These are phyloP conservation scores for Melanotaenia pygmaea DNA, from an alignment of 2,797 vertebrate species.

Conservation along the genomic window DNA sequence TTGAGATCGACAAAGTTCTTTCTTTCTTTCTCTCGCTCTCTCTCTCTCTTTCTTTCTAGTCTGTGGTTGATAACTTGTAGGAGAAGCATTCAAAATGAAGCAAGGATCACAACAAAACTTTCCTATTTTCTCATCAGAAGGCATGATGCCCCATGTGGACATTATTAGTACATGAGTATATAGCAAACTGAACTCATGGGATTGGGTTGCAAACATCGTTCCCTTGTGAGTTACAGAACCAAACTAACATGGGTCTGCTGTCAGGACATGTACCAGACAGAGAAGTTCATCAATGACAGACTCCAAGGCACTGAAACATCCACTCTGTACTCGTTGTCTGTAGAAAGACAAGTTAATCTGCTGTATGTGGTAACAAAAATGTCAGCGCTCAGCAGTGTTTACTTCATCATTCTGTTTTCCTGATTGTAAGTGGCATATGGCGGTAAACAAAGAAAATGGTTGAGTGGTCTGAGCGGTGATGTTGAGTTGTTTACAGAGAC, in stretches of 20 bases:
- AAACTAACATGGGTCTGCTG: conserved; percentile 2
- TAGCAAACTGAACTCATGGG: neutral
- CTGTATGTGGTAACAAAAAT: conserved; percentile 8
- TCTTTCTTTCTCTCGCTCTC: no score
- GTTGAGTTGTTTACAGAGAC: conserved; percentile 37
- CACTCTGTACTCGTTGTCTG: conserved; percentile 4
- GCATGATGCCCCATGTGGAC: no score
- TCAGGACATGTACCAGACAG: conserved; percentile 7
- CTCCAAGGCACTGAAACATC: conserved; percentile 7
- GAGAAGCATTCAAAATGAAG: no score
- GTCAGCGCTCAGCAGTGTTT: no score
- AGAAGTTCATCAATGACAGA: conserved; percentile 1
- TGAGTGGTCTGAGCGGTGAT: neutral
- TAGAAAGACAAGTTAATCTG: neutral
- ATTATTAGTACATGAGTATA: no score
- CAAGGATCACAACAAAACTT: no score
- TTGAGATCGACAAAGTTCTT: no score
- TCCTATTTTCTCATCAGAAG: no score
- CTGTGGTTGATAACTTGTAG: no score
- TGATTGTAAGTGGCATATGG: neutral
- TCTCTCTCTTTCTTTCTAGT: no score
- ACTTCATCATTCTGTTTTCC: neutral
- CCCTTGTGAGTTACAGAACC: conserved; percentile 8
- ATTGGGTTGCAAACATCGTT: conserved; percentile 9
- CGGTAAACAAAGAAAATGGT: conserved; percentile 14